Percentiles rank a stretch among this genome's conserved stretches.
Evolutionary conservation across 2,888 invertebrate species (phyloP).

Genomic region (Aphodius sticticus): DNA sequence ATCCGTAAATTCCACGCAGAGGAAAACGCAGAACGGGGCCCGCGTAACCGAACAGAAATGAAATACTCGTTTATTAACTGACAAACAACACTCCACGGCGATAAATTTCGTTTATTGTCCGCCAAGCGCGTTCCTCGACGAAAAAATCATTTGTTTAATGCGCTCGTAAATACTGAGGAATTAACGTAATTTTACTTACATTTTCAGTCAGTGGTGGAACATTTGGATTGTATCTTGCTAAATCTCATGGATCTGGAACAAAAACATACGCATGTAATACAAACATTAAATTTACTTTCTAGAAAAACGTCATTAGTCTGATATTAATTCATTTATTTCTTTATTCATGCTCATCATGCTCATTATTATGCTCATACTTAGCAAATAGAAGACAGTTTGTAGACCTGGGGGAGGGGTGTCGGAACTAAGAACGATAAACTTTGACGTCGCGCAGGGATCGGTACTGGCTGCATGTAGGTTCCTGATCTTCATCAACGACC

Average conservation of each 20-base stretch:
- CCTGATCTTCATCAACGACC: too few relatives aligned
- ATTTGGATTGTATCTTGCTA: not conserved
- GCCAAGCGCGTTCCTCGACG: not conserved
- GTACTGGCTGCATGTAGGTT: too few relatives aligned
- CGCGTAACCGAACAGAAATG: not conserved
- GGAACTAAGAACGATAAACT: too few relatives aligned
- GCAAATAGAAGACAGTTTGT: too few relatives aligned
- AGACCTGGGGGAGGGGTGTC: too few relatives aligned
- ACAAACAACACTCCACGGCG: not conserved
- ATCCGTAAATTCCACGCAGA: not conserved
- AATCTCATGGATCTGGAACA: not conserved
- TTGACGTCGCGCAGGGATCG: too few relatives aligned
- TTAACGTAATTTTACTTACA: slow-evolving; percentile 4
- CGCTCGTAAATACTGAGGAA: not conserved
- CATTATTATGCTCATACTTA: too few relatives aligned
- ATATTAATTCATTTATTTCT: too few relatives aligned
- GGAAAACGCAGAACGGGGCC: not conserved
- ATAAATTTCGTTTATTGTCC: not conserved
- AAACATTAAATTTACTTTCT: too few relatives aligned
- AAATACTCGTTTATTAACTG: slow-evolving; percentile 4
- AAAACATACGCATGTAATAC: not conserved
- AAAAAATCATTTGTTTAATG: slow-evolving; percentile 4
- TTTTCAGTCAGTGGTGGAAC: not conserved
- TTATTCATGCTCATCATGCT: too few relatives aligned
- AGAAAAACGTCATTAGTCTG: too few relatives aligned